Percentiles rank a stretch among this genome's conserved stretches.
phyloP scores from a whole-genome alignment of 2,113 vertebrate species.

The Neogobius melanostomus region DNA sequence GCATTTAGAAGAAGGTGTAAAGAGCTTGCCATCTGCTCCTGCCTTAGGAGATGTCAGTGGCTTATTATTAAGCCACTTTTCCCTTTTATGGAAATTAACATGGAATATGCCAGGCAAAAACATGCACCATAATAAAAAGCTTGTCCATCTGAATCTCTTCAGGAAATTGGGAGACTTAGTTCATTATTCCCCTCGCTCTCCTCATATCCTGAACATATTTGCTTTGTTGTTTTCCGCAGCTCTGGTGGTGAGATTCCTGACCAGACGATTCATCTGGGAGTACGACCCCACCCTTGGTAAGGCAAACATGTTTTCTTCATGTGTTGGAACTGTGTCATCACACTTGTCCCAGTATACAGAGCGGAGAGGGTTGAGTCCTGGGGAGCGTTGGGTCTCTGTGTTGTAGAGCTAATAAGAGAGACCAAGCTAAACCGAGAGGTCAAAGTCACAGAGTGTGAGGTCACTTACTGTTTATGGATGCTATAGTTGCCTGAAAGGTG shows the following conservation, averaged over 20 bases:
- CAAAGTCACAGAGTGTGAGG: too few relatives aligned
- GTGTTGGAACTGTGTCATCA: not conserved
- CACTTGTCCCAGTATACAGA: too few relatives aligned
- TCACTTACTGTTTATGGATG: too few relatives aligned
- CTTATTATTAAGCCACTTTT: not conserved
- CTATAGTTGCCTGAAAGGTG: too few relatives aligned
- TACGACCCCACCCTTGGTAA: slow-evolving; percentile 95
- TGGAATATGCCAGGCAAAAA: too few relatives aligned
- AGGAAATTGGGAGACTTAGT: not conserved
- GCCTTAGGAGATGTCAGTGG: not conserved
- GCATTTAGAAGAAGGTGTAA: slow-evolving; percentile 44
- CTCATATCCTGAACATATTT: slow-evolving; percentile 22
- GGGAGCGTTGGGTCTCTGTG: too few relatives aligned
- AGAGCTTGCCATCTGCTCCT: slow-evolving; percentile 11
- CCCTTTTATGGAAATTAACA: not conserved
- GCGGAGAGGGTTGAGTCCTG: too few relatives aligned
- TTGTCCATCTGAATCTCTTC: not conserved
- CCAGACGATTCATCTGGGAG: slow-evolving; percentile 98
- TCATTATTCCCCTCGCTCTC: not conserved
- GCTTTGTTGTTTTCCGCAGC: slow-evolving; percentile 71
- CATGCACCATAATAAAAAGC: not conserved
- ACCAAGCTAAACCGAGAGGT: too few relatives aligned
- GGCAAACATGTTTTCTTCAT: slow-evolving; percentile 43
- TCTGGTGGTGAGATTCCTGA: slow-evolving; percentile 95
- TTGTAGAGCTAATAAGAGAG: too few relatives aligned